Percentiles rank a stretch among this genome's conserved stretches.
Evolutionary conservation across 2,113 vertebrate genomes (phyloP).

Genomic region (Ginglymostoma cirratum): DNA sequence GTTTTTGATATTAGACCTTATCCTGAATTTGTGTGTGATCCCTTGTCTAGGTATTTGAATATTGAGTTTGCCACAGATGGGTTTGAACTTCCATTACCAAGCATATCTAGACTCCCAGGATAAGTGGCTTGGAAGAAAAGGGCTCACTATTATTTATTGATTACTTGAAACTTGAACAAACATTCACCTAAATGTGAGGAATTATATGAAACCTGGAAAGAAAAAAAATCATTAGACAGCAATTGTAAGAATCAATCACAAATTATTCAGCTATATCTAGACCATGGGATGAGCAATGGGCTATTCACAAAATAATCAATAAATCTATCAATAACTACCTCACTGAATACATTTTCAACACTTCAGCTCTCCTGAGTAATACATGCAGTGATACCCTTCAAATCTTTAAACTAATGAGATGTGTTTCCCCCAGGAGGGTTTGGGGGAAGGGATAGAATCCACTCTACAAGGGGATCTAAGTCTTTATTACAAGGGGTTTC

Average conservation of each 20-base stretch:
- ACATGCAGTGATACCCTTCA: not conserved
- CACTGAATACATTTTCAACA: slow-evolving; percentile 23
- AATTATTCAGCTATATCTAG: not conserved
- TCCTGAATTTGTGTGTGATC: not conserved
- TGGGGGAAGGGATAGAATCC: not conserved
- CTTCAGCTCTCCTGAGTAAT: not conserved
- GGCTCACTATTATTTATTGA: not conserved
- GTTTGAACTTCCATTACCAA: not conserved
- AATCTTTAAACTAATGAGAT: slow-evolving; percentile 27
- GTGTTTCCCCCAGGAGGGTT: not conserved
- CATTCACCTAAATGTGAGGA: not conserved
- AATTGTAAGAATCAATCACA: slow-evolving; percentile 23
- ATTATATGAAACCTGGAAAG: not conserved
- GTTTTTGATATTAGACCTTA: not conserved
- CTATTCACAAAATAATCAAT: slow-evolving; percentile 26
- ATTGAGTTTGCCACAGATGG: not conserved
- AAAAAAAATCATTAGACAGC: not conserved
- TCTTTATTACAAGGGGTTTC: not conserved
- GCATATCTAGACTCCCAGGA: not conserved
- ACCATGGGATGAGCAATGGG: not conserved
- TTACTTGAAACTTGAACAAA: not conserved
- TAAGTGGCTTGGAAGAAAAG: not conserved
- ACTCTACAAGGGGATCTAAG: not conserved
- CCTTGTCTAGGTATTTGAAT: not conserved
- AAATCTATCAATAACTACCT: slow-evolving; percentile 16